These are phyloP conservation scores for Neodiprion pinetum DNA, from an alignment of 1,140 invertebrate genomes.

Conservation along the genomic window DNA sequence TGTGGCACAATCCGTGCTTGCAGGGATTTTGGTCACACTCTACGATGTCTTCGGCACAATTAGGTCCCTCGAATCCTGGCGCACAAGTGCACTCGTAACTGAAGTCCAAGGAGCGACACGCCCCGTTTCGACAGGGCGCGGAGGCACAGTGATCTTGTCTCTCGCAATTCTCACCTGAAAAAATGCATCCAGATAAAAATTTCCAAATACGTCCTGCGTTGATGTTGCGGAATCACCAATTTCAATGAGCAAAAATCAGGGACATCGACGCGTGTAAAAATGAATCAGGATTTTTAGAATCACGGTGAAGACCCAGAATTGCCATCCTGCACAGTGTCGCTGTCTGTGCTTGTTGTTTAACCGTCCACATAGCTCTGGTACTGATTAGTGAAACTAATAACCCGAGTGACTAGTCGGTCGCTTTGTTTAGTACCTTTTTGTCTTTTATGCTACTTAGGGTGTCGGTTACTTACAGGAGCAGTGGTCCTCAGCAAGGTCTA, in stretches of 20 bases:
- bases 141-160: constrained; percentile 88
- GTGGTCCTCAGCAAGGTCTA: constrained; percentile 32
- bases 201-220: too few species aligned
- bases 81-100: constrained; percentile 85
- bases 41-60: constrained; percentile 88
- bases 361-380: constrained; percentile 1
- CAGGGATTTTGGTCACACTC: constrained; percentile 85
- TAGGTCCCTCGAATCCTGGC: constrained; percentile 84
- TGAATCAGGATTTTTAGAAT: too few species aligned
- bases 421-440: constrained; percentile 37
- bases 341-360: not conserved
- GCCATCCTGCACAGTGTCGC: too few species aligned
- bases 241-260: too few species aligned
- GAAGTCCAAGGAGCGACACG: constrained; percentile 77
- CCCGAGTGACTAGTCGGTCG: constrained; percentile 18
- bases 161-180: constrained; percentile 84
- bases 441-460: constrained; percentile 34
- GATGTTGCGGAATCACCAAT: too few species aligned
- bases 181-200: constrained; percentile 20
- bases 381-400: constrained; percentile 55
- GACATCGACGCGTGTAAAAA: too few species aligned
- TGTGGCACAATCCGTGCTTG: constrained; percentile 82
- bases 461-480: constrained; percentile 28
- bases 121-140: constrained; percentile 86
- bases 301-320: too few species aligned